phyloP scores from a whole-genome alignment of 1,140 invertebrate genomes.

The Macrosteles quadrilineatus region DNA sequence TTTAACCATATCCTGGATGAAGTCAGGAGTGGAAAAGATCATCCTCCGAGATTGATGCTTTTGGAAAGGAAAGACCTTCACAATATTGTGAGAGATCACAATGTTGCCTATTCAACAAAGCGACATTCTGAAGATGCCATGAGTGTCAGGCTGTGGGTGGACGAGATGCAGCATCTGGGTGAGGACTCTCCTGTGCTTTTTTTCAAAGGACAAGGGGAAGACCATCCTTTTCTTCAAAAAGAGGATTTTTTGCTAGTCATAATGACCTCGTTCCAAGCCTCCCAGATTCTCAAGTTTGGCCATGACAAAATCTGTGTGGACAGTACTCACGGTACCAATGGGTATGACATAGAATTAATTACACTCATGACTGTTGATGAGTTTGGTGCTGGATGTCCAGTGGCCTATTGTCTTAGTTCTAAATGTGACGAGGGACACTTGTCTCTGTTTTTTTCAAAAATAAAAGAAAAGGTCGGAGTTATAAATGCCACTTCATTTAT shows the following conservation, averaged over 20 bases:
- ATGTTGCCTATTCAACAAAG: neutral
- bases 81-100: neutral
- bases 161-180: too few species aligned
- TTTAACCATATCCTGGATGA: neutral
- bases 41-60: neutral
- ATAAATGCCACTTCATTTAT: neutral
- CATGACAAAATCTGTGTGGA: slow-evolving; percentile 25
- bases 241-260: slow-evolving; percentile 23
- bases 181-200: neutral
- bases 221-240: neutral
- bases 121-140: too few species aligned
- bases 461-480: neutral
- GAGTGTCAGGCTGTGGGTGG: too few species aligned
- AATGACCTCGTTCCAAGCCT: too few species aligned
- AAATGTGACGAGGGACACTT: too few species aligned
- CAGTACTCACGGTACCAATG: slow-evolving; percentile 19
- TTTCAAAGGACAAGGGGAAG: too few species aligned
- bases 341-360: neutral
- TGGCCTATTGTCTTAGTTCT: too few species aligned
- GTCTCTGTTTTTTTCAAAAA: too few species aligned
- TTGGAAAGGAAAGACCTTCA: slow-evolving; percentile 12
- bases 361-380: too few species aligned
- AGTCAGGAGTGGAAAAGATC: neutral
- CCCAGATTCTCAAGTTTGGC: slow-evolving; percentile 10
- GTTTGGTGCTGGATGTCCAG: too few species aligned